These are phyloP conservation scores for Hylia prasina DNA, from an alignment of 2,113 vertebrate genomes.

Conservation along the genomic window DNA sequence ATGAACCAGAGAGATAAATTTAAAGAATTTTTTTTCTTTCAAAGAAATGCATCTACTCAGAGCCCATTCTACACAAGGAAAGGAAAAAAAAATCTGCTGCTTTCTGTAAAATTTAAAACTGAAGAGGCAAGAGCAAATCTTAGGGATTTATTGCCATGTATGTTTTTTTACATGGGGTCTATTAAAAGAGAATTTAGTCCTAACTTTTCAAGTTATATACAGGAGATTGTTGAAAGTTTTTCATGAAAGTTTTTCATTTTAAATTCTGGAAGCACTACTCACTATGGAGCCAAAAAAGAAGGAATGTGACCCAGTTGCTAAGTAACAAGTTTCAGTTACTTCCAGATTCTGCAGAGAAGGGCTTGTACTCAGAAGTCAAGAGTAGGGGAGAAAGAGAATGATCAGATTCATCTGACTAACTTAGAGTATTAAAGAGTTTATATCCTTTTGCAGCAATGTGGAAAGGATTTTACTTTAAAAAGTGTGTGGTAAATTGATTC, in stretches of 20 bases:
- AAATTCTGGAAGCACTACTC: constrained; percentile 2
- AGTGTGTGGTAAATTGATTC: background rate
- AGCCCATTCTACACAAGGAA: background rate
- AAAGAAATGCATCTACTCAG: background rate
- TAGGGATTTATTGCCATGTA: background rate
- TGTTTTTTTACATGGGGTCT: background rate
- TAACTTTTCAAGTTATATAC: background rate
- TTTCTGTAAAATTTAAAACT: background rate
- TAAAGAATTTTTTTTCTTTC: background rate
- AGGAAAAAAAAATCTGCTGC: background rate
- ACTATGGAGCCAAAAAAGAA: constrained; percentile 10
- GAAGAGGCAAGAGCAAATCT: background rate
- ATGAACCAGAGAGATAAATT: background rate
- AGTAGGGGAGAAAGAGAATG: background rate
- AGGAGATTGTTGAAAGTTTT: constrained; percentile 2
- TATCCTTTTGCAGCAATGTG: background rate
- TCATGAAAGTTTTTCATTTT: constrained; percentile 24
- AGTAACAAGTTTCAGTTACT: constrained; percentile 28
- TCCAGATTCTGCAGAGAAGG: constrained; percentile 30
- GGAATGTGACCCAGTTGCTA: constrained; percentile 59
- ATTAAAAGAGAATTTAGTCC: constrained; percentile 19
- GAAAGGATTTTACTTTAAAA: background rate
- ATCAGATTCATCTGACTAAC: background rate
- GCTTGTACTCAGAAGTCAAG: background rate
- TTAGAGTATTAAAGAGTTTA: background rate